Percentiles rank a stretch among this genome's conserved stretches.
Evolutionary conservation across 1,140 invertebrate genomes (phyloP).

Genomic region (Polypedilum vanderplanki): DNA sequence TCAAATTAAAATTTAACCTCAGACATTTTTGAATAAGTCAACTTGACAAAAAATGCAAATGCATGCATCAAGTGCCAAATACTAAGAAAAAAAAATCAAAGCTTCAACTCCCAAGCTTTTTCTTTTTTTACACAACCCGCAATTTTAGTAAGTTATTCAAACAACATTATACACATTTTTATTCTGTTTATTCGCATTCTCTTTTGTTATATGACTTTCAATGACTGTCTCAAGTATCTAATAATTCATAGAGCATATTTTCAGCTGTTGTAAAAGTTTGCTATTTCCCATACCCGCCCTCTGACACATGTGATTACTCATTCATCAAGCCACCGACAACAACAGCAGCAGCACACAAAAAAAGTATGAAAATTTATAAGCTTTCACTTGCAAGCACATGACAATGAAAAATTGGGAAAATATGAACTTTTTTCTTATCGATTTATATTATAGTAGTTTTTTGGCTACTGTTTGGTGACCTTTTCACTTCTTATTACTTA

Average conservation of each 20-base stretch:
- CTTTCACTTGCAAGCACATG: neutral
- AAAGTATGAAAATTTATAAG: neutral
- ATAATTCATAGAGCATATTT: slow-evolving; percentile 19
- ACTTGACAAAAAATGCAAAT: too few relatives aligned
- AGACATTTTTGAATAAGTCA: too few relatives aligned
- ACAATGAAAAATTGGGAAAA: neutral
- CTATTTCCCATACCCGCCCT: neutral
- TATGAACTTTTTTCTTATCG: neutral
- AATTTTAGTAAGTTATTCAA: neutral
- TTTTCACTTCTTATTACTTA: too few relatives aligned
- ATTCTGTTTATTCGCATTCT: slow-evolving; percentile 1
- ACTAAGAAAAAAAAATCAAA: neutral
- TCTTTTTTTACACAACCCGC: neutral
- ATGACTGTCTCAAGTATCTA: slow-evolving; percentile 5
- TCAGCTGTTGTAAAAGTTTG: neutral
- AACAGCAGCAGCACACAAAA: too few relatives aligned
- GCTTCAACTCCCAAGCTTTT: neutral
- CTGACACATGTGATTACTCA: neutral
- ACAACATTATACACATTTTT: neutral
- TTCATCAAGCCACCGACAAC: neutral
- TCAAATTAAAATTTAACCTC: too few relatives aligned
- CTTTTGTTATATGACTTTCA: slow-evolving; percentile 1
- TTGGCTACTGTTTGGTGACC: too few relatives aligned
- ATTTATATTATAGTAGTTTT: neutral
- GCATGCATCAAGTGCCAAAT: too few relatives aligned